Base-by-base conservation (phyloP, 2,888 invertebrate genomes). In the Synergus laeviventris region DNA sequence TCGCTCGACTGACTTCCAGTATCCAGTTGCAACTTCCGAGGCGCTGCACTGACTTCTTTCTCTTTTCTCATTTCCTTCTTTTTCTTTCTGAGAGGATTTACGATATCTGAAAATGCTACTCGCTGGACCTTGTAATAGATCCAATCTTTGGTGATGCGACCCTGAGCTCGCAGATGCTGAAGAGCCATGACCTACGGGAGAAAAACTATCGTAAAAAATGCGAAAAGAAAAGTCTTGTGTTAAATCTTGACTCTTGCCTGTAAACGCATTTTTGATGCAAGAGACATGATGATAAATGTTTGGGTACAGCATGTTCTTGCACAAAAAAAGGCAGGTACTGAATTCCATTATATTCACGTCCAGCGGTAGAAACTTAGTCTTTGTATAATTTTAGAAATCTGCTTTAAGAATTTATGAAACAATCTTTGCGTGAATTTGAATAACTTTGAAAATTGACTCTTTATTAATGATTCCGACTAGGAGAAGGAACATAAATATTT, bases 1-100 rank as follows among this genome's bases (percentile, higher is more conserved):
- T 76, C 61, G 36, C 61, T 80, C 74, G 74, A 74, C 76, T 56
- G 56, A 49, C 49, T 49, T 49, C 45, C 49, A 49, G 7, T 49
- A 49, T 73, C 39, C 60, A 62, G 74, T 74, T 73, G 74, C 59
- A 56, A 18, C 18, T 39, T 21, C 38, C 31, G 16, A 56, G 62
- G 31, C 14, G 21, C 45, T 61, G 21, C 66, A 14, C 16, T 70
- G 49, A 70, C 49, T 70, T 49, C 70, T 49, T 70, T 70, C 49
- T 39, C 54, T 62, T 64, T 64, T 64, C 75, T 45, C 11, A 31
- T 31, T 70, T 70, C 70, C 70, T 66, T 66, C 38, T n/a, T 64
- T 64, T 36, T 31, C 45, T 54, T 24, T 54, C 14, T 24, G 21
- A 36, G 61, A 45, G 11, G 45, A 64, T 56, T 66, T 66, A 64